Evolutionary conservation across 2,113 vertebrate species (phyloP).

Genomic region (Ifrita kowaldi): DNA sequence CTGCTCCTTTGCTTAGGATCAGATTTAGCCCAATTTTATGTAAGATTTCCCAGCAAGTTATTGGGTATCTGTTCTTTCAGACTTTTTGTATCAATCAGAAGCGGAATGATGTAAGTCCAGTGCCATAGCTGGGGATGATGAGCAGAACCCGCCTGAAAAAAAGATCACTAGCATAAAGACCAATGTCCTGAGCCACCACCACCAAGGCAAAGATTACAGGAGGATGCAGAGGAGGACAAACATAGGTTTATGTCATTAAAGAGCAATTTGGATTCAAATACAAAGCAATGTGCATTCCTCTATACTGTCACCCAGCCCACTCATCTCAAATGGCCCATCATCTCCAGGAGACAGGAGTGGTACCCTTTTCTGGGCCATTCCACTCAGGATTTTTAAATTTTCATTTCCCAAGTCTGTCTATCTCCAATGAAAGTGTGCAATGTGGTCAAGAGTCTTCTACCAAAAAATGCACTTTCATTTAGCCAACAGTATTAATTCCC

Average conservation of each 20-base stretch:
- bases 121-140: not conserved
- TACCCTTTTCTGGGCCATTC: not conserved
- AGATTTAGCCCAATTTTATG: not conserved
- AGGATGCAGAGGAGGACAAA: not conserved
- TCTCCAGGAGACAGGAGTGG: not conserved
- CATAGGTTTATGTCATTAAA: not conserved
- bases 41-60: not conserved
- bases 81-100: not conserved
- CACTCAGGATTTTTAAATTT: not conserved
- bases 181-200: not conserved
- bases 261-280: not conserved
- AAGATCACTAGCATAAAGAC: not conserved
- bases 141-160: not conserved
- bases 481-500: not conserved
- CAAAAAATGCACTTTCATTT: not conserved
- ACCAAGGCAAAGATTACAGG: not conserved
- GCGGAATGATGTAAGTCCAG: not conserved
- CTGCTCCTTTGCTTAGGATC: not conserved
- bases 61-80: not conserved
- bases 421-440: not conserved
- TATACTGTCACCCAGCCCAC: not conserved
- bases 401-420: not conserved
- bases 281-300: not conserved
- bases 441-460: not conserved
- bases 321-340: not conserved